These are phyloP conservation scores for Cataglyphis cursor DNA, from an alignment of 2,888 invertebrate species.

Conservation along the genomic window DNA sequence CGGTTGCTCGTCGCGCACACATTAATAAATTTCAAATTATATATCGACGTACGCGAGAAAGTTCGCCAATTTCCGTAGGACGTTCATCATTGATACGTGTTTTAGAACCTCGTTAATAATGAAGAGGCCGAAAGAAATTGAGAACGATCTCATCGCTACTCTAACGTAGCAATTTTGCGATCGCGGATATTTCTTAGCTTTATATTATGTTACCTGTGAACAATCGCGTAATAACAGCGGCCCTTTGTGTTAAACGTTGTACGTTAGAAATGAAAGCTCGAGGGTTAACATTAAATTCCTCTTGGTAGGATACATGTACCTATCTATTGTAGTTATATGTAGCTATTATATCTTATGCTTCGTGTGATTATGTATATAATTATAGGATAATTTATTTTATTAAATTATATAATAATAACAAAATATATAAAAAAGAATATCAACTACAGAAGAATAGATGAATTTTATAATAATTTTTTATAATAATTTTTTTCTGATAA, in stretches of 20 bases:
- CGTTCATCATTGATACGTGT: conserved; percentile 24
- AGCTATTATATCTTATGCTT: not conserved
- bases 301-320: not conserved
- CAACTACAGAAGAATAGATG: not conserved
- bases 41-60: not conserved
- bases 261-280: not conserved
- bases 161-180: not conserved
- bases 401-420: conserved; percentile 1
- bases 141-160: not conserved
- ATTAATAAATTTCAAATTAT: conserved; percentile 40
- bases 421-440: not conserved
- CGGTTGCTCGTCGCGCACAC: not conserved
- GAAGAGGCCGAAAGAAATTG: not conserved
- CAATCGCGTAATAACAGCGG: conserved; percentile 13
- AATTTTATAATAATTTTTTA: not conserved
- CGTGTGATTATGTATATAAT: not conserved
- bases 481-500: conserved; percentile 2
- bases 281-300: conserved; percentile 42
- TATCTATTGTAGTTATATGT: no score
- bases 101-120: conserved; percentile 12
- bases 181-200: not conserved
- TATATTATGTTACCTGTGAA: conserved; percentile 11
- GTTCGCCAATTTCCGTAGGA: not conserved
- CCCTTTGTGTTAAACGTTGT: conserved; percentile 15
- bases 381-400: not conserved